A percentile compares a stretch with the other conserved stretches of the same genome.
Conservation (phyloP, 2,888 invertebrate genomes). For the Hybos culiciformis region DNA sequence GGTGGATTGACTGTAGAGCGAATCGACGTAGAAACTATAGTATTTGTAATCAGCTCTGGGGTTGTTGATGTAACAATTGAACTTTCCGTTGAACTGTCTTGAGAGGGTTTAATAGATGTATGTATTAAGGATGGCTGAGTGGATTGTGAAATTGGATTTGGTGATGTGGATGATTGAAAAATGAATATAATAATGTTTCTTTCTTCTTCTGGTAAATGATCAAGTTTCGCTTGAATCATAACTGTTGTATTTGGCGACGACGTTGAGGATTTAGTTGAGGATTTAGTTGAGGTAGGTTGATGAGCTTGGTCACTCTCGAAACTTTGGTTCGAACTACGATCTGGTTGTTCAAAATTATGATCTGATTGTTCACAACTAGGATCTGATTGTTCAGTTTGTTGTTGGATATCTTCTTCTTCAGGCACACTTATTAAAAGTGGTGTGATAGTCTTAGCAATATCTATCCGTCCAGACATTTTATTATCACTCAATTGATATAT, state of each 20-base stretch:
- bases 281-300: too few relatives aligned
- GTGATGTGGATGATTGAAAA: conserved; percentile 29
- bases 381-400: background rate
- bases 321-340: too few relatives aligned
- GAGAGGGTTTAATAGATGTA: conserved; percentile 23
- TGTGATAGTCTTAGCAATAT: too few relatives aligned
- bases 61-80: conserved; percentile 28
- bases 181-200: conserved; percentile 29
- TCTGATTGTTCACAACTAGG: background rate
- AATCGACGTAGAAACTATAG: conserved; percentile 38
- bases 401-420: conserved; percentile 27
- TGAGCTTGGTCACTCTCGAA: too few relatives aligned
- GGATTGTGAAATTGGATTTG: conserved; percentile 15
- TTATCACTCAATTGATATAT: too few relatives aligned
- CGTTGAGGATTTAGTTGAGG: too few relatives aligned
- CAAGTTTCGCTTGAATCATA: too few relatives aligned
- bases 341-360: background rate
- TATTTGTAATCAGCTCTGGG: conserved; percentile 39
- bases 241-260: too few relatives aligned
- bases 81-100: conserved; percentile 16
- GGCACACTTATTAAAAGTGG: conserved; percentile 29
- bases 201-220: conserved; percentile 27
- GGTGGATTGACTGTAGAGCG: conserved; percentile 28
- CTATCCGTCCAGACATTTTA: too few relatives aligned
- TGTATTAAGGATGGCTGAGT: conserved; percentile 18